Conservation (phyloP, 2,888 invertebrate genomes). For the Lagria hirta region DNA sequence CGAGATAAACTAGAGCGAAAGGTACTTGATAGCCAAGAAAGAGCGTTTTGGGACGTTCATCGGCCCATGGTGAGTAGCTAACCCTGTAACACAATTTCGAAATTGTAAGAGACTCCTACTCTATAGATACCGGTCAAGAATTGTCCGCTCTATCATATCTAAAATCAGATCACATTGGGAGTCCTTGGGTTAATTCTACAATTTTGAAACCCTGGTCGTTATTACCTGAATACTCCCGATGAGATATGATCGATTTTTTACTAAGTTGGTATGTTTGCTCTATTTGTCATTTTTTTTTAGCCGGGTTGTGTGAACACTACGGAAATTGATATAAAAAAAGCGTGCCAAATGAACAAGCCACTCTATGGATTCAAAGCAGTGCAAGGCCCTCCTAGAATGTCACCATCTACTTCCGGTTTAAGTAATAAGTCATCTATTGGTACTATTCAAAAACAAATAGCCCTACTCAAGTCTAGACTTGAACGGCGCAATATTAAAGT, state of each 20-base stretch:
- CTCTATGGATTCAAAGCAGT: conserved; percentile 50
- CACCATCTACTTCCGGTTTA: conserved; percentile 57
- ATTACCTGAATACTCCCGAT: too few species aligned
- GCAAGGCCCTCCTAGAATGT: conserved; percentile 60
- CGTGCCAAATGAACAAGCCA: conserved; percentile 69
- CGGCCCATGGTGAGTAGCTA: conserved; percentile 97
- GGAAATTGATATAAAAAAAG: conserved; percentile 96
- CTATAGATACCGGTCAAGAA: too few species aligned
- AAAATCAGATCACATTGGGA: too few species aligned
- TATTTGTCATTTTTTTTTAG: conserved; percentile 60
- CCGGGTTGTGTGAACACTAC: conserved; percentile 99
- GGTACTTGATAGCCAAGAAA: conserved; percentile 96
- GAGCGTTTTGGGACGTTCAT: conserved; percentile 99
- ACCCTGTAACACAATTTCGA: too few species aligned
- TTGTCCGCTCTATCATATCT: too few species aligned
- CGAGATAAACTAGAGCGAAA: conserved; percentile 97
- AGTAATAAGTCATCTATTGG: conserved; percentile 48
- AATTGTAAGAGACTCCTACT: too few species aligned
- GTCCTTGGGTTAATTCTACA: too few species aligned
- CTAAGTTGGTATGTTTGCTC: too few species aligned
- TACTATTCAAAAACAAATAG: conserved; percentile 67
- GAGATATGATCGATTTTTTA: too few species aligned
- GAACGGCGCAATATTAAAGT: conserved; percentile 87
- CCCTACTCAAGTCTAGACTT: conserved; percentile 72
- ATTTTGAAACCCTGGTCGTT: too few species aligned